Base-by-base conservation (phyloP, 2,888 invertebrate species). In the Chydorus sphaericus region DNA sequence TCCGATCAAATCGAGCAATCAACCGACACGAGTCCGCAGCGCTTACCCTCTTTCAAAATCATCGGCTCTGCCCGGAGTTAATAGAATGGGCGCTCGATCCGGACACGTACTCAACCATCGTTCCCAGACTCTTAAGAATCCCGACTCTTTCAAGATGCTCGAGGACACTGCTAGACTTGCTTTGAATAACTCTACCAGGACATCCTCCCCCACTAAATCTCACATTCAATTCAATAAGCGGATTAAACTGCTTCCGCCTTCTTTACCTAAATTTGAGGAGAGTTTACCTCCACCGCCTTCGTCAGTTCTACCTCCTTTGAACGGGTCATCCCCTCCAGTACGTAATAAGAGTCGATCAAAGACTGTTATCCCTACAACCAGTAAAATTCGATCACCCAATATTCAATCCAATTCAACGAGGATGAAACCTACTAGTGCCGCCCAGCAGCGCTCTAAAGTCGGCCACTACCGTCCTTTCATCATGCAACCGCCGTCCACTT, bases 401-500 rank as follows among this genome's bases (percentile, higher is more conserved):
- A 23, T 26, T n/a, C 23, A 44, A 44, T 44, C 44, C 10, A 28
- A 23, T 28, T n/a, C 10, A 20, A 38, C 38, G n/a, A 28, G 44
- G 26, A 44, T 11, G 26, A 44, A 44, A 28, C 44, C 44, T 28
- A 44, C 44, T 28, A 44, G 44, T 44, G 44, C 44, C 44, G 44
- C 20, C 6, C 44, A 44, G 14, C 44, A 44, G 23, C 44, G 44
- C 26, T 26, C 44, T 14, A 44, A 44, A 44, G 14, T n/a, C 26
- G 44, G 44, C 10, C 44, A 2, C 14, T 18, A 44, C 23, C 44
- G 44, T 28, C 44, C 23, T 26, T 26, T 26, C 11, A 26, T 14
- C 28, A 44, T 26, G 26, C 23, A 26, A 26, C 44, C 44, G 14
- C 7, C 44, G n/a, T 20, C 44, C 1, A 44, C 44, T 44, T 44